phyloP scores from a whole-genome alignment of 2,113 vertebrate species.

The Oreochromis tanganicae region DNA sequence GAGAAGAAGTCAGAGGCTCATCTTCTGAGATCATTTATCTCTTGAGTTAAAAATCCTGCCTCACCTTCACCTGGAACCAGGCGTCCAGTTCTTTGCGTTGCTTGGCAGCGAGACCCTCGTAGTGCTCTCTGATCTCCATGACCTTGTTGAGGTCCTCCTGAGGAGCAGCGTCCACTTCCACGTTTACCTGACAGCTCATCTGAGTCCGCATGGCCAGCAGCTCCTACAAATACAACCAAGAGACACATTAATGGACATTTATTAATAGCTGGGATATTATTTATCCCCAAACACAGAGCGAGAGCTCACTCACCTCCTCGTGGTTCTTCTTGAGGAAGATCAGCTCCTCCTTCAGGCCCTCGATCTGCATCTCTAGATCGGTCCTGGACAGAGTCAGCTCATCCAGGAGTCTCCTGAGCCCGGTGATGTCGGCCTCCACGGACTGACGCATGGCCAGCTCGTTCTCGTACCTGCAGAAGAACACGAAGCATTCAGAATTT shows the following conservation, averaged over 20 bases:
- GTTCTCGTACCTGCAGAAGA: slow-evolving; percentile 73
- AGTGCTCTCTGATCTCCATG: slow-evolving; percentile 80
- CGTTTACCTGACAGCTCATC: too few relatives aligned
- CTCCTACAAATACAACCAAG: too few relatives aligned
- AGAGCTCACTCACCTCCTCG: too few relatives aligned
- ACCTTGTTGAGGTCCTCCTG: too few relatives aligned
- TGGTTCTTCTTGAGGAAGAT: too few relatives aligned
- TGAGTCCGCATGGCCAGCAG: too few relatives aligned
- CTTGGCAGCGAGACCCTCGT: slow-evolving; percentile 77
- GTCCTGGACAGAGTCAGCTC: slow-evolving; percentile 63
- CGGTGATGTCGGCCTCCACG: slow-evolving; percentile 79
- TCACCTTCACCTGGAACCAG: slow-evolving; percentile 62
- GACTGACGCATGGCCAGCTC: slow-evolving; percentile 80
- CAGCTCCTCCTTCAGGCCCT: slow-evolving; percentile 31
- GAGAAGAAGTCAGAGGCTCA: not conserved
- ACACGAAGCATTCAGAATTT: not conserved
- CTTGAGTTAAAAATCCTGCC: not conserved
- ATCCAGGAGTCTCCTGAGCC: slow-evolving; percentile 71
- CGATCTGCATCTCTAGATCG: slow-evolving; percentile 68
- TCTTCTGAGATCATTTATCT: not conserved
- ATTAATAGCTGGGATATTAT: not conserved
- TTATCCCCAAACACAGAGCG: too few relatives aligned
- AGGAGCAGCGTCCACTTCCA: too few relatives aligned
- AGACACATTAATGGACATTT: not conserved
- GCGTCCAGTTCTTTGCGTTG: slow-evolving; percentile 74